A percentile compares a stretch with the other conserved stretches of the same genome.
These are phyloP conservation scores for Apantesis nais DNA, from an alignment of 2,888 invertebrate genomes.

Conservation along the genomic window DNA sequence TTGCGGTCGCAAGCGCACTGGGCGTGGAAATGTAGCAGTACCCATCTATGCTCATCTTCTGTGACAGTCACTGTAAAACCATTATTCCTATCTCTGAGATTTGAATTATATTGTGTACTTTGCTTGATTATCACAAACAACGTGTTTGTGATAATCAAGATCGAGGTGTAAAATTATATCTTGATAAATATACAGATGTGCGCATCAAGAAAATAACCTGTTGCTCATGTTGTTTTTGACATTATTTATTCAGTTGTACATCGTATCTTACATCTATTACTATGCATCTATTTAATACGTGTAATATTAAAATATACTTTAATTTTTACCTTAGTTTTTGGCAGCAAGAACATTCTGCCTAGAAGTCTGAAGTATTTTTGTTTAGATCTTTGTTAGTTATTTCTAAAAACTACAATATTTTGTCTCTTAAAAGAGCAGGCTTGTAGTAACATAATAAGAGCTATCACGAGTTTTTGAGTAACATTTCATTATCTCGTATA, in stretches of 20 bases:
- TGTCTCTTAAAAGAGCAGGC: neutral
- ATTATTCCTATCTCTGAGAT: constrained; percentile 29
- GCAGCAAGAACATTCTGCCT: neutral
- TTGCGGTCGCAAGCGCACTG: constrained; percentile 48
- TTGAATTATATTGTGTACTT: constrained; percentile 17
- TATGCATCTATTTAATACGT: neutral
- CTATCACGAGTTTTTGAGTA: neutral
- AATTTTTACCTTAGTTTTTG: neutral
- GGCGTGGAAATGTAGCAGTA: constrained; percentile 62
- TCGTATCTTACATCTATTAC: neutral
- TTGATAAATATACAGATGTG: constrained; percentile 2
- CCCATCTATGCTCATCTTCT: constrained; percentile 41
- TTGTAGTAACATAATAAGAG: neutral
- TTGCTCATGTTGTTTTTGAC: neutral
- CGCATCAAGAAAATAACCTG: neutral
- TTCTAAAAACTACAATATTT: neutral
- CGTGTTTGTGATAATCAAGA: neutral
- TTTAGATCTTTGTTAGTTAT: neutral
- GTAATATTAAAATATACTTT: neutral
- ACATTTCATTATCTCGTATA: neutral
- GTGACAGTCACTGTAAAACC: constrained; percentile 40
- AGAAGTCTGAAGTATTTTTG: neutral
- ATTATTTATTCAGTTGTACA: constrained; percentile 6
- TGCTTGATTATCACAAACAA: constrained; percentile 13
- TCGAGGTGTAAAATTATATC: constrained; percentile 8